Evolutionary conservation across 2,113 vertebrate species (phyloP), one percentile per base, ranked within the genome.

Genomic region (Sakesphorus luctuosus): DNA sequence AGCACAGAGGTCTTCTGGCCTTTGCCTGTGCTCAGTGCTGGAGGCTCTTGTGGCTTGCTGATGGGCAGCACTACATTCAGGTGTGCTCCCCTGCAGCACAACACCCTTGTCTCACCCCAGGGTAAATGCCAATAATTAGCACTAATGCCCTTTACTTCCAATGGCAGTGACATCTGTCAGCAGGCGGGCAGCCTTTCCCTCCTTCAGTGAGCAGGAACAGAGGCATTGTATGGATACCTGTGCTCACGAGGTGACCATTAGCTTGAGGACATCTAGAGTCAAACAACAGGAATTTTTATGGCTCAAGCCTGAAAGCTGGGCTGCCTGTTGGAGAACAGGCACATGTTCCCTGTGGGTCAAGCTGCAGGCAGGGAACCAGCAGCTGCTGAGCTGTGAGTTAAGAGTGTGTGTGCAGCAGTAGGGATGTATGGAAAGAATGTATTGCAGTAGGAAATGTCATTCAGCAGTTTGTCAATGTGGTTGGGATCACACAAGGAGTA

Each of bases 331-430:
- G 44, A 31, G 21, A 69, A 9, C 26, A 63, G 66, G 38, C 68
- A 38, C 26, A 28, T 0, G 0, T 44, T 6, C 84, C 66, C 59
- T 4, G 3, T 43, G 84, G 80, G 69, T 33, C 38, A 69, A 52
- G 67, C 12, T 4, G 65, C 87, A 76, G 75, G 67, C 3, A 0
- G 6, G 59, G 36, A 52, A 43, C 4, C 1, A 1, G 47, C 47
- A 63, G 36, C 69, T 33, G 49, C 87, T 52, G 88, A 69, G 78
- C 58, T 0, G 0, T 10, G 73, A 52, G 77, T 20, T 44, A 17
- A 0, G 8, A 52, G 44, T 1, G 7, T n/a, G 13, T 0, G 0
- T 35, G 69, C 36, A 52, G 76, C n/a, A 47, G 44, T 16, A 38
- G 63, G 63, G 33, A 55, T 15, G 44, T 6, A 44, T 33, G 72